Percentiles rank a stretch among this genome's conserved stretches.
Evolutionary conservation across 2,888 invertebrate species (phyloP).

Genomic region (Eucriotettix oculatus): DNA sequence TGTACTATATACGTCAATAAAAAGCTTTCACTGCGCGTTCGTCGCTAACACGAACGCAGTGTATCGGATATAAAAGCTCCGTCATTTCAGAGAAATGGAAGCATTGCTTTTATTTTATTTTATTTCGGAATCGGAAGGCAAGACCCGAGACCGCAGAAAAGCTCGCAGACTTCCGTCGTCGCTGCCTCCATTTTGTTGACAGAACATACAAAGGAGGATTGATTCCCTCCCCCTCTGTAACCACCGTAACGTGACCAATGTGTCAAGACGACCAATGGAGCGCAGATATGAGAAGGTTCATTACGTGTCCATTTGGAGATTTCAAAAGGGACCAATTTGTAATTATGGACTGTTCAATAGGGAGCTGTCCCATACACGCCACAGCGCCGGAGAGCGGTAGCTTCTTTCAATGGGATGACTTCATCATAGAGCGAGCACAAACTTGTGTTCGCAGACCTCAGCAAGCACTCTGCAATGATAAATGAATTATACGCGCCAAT

Average conservation of each 20-base stretch:
- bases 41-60: background rate
- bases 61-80: background rate
- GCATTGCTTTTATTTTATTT: too few species aligned
- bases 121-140: background rate
- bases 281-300: conserved; percentile 9
- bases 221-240: background rate
- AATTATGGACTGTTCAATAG: conserved; percentile 13
- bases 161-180: background rate
- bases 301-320: conserved; percentile 14
- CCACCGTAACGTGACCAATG: background rate
- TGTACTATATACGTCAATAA: too few species aligned
- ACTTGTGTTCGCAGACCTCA: too few species aligned
- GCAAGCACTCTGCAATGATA: too few species aligned
- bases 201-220: background rate
- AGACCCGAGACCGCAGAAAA: background rate
- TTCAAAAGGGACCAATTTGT: conserved; percentile 15
- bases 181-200: background rate
- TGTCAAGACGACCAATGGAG: background rate
- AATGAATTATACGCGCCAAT: too few species aligned
- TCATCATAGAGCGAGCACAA: too few species aligned
- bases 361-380: background rate
- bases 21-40: too few species aligned
- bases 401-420: too few species aligned
- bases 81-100: too few species aligned
- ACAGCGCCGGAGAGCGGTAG: background rate